Evolutionary conservation across 2,797 vertebrate genomes (phyloP).

Genomic region (Kryptopterus vitreolus): DNA sequence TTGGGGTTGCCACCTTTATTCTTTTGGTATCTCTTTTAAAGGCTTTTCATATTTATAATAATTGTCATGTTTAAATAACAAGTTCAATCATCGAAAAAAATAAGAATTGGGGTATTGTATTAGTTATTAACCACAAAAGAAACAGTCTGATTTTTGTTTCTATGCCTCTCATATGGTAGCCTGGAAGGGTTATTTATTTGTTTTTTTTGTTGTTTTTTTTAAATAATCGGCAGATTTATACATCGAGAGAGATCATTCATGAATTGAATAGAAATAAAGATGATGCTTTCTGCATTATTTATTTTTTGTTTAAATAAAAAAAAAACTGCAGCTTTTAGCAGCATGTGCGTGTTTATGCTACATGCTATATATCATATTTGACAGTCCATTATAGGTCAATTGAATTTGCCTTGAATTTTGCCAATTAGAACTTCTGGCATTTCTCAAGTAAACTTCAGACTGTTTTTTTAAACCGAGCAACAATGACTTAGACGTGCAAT

Average conservation of each 20-base stretch:
- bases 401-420: neutral
- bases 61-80: neutral
- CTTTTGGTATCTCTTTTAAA: neutral
- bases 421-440: neutral
- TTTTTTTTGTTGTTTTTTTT: neutral
- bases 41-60: neutral
- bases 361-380: neutral
- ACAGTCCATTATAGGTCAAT: neutral
- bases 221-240: neutral
- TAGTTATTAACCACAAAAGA: neutral
- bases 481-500: neutral
- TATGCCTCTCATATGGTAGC: neutral
- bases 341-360: neutral
- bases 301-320: neutral
- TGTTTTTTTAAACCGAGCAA: neutral
- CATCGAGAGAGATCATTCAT: neutral
- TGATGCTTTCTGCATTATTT: neutral
- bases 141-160: neutral
- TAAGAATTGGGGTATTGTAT: neutral
- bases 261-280: neutral
- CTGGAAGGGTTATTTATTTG: neutral
- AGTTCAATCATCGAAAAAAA: neutral
- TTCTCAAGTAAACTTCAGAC: neutral
- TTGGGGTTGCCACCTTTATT: conserved; percentile 9
- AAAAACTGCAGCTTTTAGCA: neutral